phyloP scores from a whole-genome alignment of 1,140 invertebrate genomes.

The Bombus waltoni region DNA sequence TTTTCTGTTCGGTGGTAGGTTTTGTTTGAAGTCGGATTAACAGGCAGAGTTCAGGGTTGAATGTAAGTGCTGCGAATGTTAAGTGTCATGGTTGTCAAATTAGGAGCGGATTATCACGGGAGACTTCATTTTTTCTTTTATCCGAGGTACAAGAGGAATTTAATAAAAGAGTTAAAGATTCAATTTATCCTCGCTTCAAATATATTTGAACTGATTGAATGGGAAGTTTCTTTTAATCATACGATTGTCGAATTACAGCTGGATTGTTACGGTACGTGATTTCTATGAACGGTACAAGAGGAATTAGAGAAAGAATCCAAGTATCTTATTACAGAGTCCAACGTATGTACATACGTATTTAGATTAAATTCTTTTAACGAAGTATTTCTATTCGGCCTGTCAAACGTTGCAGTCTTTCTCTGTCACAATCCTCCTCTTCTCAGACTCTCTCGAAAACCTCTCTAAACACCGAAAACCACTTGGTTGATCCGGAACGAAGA shows the following conservation, averaged over 20 bases:
- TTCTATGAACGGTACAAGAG: too few relatives aligned
- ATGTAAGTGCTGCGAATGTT: neutral
- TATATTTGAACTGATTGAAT: neutral
- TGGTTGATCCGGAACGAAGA: neutral
- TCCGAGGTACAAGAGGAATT: neutral
- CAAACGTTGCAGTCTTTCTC: neutral
- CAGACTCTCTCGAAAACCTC: too few relatives aligned
- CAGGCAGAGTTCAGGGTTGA: neutral
- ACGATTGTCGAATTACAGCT: neutral
- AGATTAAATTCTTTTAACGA: too few relatives aligned
- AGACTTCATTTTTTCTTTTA: neutral
- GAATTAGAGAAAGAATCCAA: too few relatives aligned
- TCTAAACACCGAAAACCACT: neutral
- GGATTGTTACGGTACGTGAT: too few relatives aligned
- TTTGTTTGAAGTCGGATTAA: slow-evolving; percentile 4
- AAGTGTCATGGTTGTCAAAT: neutral
- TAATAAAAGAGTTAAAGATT: neutral
- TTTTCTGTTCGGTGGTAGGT: neutral
- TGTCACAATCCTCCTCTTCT: too few relatives aligned
- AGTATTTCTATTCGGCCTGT: neutral
- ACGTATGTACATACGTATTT: too few relatives aligned
- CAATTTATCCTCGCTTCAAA: neutral
- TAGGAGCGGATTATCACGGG: neutral
- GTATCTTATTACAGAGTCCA: too few relatives aligned
- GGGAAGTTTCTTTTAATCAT: neutral